A percentile compares a stretch with the other conserved stretches of the same genome.
Evolutionary conservation across 1,140 invertebrate genomes (phyloP).

Genomic region (Drosophila lacertosa): DNA sequence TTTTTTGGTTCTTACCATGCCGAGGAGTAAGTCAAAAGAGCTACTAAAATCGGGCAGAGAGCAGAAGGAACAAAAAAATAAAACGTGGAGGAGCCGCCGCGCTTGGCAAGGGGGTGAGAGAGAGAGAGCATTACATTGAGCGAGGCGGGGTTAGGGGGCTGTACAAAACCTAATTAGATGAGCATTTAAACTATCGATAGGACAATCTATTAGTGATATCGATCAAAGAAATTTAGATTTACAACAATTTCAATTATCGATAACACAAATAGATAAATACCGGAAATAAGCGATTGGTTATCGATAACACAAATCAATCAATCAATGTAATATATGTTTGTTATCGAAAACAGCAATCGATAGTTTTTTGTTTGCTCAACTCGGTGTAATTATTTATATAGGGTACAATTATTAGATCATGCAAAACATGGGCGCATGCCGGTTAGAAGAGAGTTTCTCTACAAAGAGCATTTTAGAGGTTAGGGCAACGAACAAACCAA

Average conservation of each 20-base stretch:
- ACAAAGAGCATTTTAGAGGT: conserved; percentile 13
- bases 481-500: conserved; percentile 31
- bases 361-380: background rate
- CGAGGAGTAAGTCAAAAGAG: conserved; percentile 28
- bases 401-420: conserved; percentile 19
- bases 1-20: conserved; percentile 45
- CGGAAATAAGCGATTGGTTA: too few species aligned
- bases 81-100: conserved; percentile 10
- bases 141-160: conserved; percentile 18
- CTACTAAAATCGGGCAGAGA: conserved; percentile 31
- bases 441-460: conserved; percentile 16
- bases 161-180: background rate
- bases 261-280: too few species aligned
- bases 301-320: background rate
- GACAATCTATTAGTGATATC: conserved; percentile 1
- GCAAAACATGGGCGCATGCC: conserved; percentile 22
- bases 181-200: conserved; percentile 21
- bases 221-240: too few species aligned
- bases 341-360: background rate
- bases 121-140: conserved; percentile 4
- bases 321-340: too few species aligned
- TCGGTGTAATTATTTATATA: conserved; percentile 5
- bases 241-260: background rate
- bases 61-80: conserved; percentile 14
- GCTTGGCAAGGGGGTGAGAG: background rate